phyloP scores from a whole-genome alignment of 2,888 invertebrate species.

The Tachina grossa region DNA sequence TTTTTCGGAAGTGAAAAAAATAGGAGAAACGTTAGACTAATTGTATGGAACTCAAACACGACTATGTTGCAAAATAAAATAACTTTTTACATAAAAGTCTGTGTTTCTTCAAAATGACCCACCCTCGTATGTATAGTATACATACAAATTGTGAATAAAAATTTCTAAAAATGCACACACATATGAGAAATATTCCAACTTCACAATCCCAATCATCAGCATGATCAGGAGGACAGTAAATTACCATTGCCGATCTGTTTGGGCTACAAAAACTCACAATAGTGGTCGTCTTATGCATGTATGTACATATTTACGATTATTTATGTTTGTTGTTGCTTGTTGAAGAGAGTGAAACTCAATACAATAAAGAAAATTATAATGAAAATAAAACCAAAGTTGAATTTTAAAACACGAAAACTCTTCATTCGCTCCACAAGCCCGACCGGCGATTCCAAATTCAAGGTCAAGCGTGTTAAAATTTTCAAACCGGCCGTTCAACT shows the following conservation, averaged over 20 bases:
- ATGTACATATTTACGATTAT: too few relatives aligned
- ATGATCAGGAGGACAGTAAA: constrained; percentile 1
- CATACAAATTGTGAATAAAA: not conserved
- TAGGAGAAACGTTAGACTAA: too few relatives aligned
- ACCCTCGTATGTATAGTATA: too few relatives aligned
- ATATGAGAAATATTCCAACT: constrained; percentile 15
- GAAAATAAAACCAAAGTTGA: constrained; percentile 51
- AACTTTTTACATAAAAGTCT: too few relatives aligned
- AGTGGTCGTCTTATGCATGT: not conserved
- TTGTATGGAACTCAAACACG: too few relatives aligned
- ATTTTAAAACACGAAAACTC: constrained; percentile 51
- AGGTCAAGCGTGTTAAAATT: constrained; percentile 71
- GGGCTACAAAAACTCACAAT: constrained; percentile 22
- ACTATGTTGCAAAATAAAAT: too few relatives aligned
- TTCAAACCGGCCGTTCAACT: constrained; percentile 71
- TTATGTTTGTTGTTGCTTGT: constrained; percentile 5
- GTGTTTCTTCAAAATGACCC: too few relatives aligned
- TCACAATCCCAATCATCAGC: constrained; percentile 26
- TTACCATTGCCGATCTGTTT: constrained; percentile 30
- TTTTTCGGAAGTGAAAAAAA: too few relatives aligned
- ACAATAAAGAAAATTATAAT: constrained; percentile 27
- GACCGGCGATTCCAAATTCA: constrained; percentile 61
- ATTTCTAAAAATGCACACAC: constrained; percentile 3
- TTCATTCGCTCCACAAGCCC: constrained; percentile 42
- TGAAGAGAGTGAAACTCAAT: constrained; percentile 57